These are phyloP conservation scores for Sarotherodon lohbergeri DNA, from an alignment of 2,113 vertebrate genomes.

Conservation along the genomic window DNA sequence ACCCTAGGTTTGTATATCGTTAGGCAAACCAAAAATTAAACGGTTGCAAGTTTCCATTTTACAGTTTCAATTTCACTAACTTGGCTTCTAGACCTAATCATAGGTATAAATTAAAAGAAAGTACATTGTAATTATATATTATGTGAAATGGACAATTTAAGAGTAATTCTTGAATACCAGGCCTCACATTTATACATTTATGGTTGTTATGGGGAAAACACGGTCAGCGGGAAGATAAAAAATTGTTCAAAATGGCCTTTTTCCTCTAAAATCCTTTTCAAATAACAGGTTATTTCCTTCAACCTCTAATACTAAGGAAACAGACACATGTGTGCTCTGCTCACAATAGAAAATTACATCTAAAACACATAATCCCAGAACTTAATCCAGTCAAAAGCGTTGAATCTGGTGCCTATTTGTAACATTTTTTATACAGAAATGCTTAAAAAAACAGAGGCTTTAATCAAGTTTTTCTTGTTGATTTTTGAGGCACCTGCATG, in stretches of 20 bases:
- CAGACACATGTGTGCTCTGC: background rate
- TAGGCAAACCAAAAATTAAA: background rate
- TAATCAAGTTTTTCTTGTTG: background rate
- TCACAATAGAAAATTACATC: conserved; percentile 26
- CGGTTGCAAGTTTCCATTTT: background rate
- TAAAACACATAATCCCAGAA: conserved; percentile 37
- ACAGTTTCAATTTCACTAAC: background rate
- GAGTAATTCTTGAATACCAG: background rate
- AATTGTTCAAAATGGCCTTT: background rate
- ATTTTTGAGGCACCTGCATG: background rate
- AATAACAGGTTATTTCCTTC: background rate
- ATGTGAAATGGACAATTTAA: background rate
- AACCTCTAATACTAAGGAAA: background rate
- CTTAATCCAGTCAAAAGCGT: conserved; percentile 42
- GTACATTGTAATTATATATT: background rate
- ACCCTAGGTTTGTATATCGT: background rate
- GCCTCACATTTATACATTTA: background rate
- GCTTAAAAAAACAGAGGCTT: background rate
- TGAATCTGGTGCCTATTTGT: conserved; percentile 26
- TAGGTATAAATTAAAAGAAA: background rate
- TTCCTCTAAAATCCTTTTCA: background rate
- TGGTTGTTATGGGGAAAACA: background rate
- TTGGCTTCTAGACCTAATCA: background rate
- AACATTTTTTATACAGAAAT: conserved; percentile 7
- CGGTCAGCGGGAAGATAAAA: background rate